A percentile compares a stretch with the other conserved stretches of the same genome.
Conservation (phyloP, 2,888 invertebrate genomes). For the Meteorus cinctellus region DNA sequence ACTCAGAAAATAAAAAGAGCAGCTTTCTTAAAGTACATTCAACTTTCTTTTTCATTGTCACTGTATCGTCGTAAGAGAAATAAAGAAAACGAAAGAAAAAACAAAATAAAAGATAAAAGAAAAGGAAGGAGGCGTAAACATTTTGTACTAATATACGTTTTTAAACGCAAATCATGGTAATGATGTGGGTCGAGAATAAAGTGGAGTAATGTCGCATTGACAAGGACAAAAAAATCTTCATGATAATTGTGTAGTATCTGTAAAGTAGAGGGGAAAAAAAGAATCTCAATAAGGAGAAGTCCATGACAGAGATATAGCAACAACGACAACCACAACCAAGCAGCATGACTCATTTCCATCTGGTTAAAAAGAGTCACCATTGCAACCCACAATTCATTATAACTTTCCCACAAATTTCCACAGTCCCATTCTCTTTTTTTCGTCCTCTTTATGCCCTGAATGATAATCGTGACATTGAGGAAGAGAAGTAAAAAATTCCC, state of each 20-base stretch:
- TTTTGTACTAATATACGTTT: constrained; percentile 28
- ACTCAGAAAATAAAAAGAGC: too few species aligned
- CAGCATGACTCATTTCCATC: constrained; percentile 56
- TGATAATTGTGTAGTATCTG: not conserved
- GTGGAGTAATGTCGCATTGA: constrained; percentile 32
- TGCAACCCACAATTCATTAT: not conserved
- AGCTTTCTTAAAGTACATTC: not conserved
- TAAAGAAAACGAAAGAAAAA: constrained; percentile 3
- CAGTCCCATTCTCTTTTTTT: constrained; percentile 5
- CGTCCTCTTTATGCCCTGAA: not conserved
- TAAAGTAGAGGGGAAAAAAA: constrained; percentile 37
- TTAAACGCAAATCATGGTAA: constrained; percentile 14
- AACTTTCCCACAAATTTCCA: not conserved
- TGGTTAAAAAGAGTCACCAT: constrained; percentile 40
- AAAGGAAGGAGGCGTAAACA: constrained; percentile 6
- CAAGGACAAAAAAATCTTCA: constrained; percentile 48
- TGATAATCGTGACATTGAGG: not conserved
- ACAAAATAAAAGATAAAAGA: not conserved
- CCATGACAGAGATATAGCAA: constrained; percentile 54
- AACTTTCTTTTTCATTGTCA: constrained; percentile 17
- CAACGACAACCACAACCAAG: constrained; percentile 50
- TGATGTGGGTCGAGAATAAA: constrained; percentile 34
- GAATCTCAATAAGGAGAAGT: constrained; percentile 56
- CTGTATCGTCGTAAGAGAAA: not conserved
- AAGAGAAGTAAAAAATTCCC: not conserved